Evolutionary conservation across 2,888 invertebrate genomes (phyloP).

Genomic region (Unio pictorum): DNA sequence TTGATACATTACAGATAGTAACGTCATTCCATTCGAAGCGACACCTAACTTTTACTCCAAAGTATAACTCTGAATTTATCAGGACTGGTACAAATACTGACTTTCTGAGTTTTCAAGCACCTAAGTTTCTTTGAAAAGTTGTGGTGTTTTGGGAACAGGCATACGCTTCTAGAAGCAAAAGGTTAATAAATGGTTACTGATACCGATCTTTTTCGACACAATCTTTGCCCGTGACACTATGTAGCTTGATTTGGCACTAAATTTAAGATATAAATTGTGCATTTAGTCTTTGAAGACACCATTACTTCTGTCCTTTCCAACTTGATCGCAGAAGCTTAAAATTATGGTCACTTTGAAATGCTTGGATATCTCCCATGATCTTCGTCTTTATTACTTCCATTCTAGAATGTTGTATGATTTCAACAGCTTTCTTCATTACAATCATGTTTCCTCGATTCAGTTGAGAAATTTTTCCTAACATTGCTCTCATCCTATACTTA

Average conservation of each 20-base stretch:
- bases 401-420: not conserved
- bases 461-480: not conserved
- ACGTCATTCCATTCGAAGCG: not conserved
- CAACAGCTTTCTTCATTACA: no score
- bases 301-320: not conserved
- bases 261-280: not conserved
- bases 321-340: not conserved
- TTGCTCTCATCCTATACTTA: not conserved
- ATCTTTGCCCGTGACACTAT: not conserved
- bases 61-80: constrained; percentile 1
- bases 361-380: not conserved
- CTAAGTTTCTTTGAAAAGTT: constrained; percentile 1
- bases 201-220: not conserved
- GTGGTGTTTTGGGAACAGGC: constrained; percentile 2
- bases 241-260: not conserved
- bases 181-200: not conserved
- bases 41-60: not conserved
- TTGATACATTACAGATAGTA: not conserved
- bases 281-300: constrained; percentile 1
- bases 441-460: not conserved
- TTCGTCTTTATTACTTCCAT: not conserved
- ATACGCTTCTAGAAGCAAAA: constrained; percentile 2
- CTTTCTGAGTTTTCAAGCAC: not conserved
- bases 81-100: not conserved
- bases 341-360: constrained; percentile 1